Evolutionary conservation across 2,797 vertebrate genomes (phyloP).

Genomic region (Acanthopagrus latus): DNA sequence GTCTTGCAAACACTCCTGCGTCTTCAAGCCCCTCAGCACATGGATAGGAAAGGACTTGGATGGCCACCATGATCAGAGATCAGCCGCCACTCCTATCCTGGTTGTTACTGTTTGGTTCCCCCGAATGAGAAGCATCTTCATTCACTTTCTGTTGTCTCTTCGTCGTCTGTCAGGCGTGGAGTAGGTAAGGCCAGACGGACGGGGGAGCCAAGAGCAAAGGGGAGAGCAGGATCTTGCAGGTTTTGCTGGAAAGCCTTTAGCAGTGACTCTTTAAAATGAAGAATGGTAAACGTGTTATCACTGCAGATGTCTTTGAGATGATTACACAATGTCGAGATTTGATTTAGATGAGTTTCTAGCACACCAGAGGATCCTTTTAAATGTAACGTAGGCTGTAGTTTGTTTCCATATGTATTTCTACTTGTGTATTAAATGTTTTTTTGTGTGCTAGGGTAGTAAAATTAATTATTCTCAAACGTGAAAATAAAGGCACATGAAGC

Average conservation of each 20-base stretch:
- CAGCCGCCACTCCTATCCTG: neutral
- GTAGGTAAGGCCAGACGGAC: neutral
- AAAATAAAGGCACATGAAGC: constrained; percentile 40
- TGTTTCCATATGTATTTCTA: neutral
- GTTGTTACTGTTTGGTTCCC: constrained; percentile 5
- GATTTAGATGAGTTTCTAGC: constrained; percentile 1
- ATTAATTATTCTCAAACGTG: constrained; percentile 13
- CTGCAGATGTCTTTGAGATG: constrained; percentile 1
- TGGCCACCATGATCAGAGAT: neutral
- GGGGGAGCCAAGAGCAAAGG: neutral
- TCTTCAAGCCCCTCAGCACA: neutral
- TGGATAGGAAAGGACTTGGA: constrained; percentile 10
- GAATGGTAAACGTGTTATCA: neutral
- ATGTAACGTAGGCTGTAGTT: neutral
- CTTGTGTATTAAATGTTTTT: constrained; percentile 16
- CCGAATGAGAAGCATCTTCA: neutral
- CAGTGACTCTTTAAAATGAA: constrained; percentile 2
- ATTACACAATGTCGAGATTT: neutral
- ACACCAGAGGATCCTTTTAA: neutral
- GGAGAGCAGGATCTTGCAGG: neutral
- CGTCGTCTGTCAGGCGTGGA: neutral
- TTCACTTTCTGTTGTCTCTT: constrained; percentile 7
- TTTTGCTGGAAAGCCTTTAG: neutral
- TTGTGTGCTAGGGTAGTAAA: constrained; percentile 5
- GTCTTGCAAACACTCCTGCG: neutral